phyloP scores from a whole-genome alignment of 2,797 vertebrate species.

The Enteromius viviparus region DNA sequence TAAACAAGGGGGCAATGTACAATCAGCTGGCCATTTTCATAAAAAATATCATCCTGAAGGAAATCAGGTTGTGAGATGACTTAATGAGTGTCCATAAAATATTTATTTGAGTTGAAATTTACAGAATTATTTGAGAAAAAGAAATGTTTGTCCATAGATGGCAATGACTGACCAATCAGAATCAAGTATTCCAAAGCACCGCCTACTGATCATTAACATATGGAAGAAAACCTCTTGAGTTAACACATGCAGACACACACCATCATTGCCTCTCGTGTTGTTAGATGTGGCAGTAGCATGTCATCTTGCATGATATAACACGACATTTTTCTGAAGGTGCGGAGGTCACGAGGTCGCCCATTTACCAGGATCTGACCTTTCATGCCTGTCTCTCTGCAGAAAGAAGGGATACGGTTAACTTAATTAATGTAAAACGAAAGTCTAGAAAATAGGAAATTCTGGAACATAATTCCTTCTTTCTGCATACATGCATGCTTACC shows the following conservation, averaged over 20 bases:
- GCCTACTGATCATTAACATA: not conserved
- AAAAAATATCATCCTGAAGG: not conserved
- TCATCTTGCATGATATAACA: conserved; percentile 99
- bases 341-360: conserved; percentile 86
- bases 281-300: conserved; percentile 95
- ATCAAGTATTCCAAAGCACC: not conserved
- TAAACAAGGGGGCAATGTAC: not conserved
- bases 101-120: not conserved
- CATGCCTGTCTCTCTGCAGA: conserved; percentile 91
- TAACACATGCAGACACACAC: conserved; percentile 66
- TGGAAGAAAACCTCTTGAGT: not conserved
- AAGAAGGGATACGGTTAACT: not conserved
- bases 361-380: conserved; percentile 97
- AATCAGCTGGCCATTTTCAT: not conserved
- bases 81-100: not conserved
- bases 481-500: conserved; percentile 75
- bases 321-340: conserved; percentile 99
- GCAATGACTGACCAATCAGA: not conserved
- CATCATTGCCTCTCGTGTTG: conserved; percentile 95
- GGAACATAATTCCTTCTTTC: not conserved
- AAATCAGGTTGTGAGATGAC: not conserved
- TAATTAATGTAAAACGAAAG: conserved; percentile 1
- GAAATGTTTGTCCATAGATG: too few species aligned
- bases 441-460: conserved; percentile 1
- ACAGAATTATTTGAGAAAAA: not conserved